phyloP scores from a whole-genome alignment of 1,140 invertebrate genomes.

The Trissolcus basalis region DNA sequence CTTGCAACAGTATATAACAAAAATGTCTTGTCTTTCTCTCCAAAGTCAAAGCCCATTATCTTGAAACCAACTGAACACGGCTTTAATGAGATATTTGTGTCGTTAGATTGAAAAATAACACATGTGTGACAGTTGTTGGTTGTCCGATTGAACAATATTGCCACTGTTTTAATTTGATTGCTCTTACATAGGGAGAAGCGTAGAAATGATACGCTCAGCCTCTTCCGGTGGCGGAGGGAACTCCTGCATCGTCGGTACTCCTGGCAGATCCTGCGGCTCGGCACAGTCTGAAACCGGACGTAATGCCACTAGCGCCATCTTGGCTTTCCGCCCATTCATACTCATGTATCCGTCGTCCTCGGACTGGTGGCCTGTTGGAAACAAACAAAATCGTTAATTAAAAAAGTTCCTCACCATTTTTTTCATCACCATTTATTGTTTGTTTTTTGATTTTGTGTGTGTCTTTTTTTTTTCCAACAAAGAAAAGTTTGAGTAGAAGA shows the following conservation, averaged over 20 bases:
- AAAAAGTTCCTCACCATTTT: not conserved
- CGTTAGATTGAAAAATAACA: no score
- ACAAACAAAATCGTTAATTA: conserved; percentile 22
- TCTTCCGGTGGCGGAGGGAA: conserved; percentile 85
- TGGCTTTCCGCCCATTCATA: conserved; percentile 88
- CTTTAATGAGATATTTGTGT: no score
- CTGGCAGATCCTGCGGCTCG: conserved; percentile 78
- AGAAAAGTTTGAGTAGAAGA: not conserved
- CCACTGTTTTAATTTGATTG: not conserved
- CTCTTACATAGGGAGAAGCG: conserved; percentile 82
- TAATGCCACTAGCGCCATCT: conserved; percentile 81
- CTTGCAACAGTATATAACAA: no score
- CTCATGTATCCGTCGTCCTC: conserved; percentile 94
- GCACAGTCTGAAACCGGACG: conserved; percentile 81
- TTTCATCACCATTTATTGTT: not conserved
- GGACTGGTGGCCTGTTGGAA: conserved; percentile 81
- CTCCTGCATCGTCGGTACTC: conserved; percentile 74
- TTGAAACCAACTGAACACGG: not conserved
- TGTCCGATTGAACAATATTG: not conserved
- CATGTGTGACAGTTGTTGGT: no score
- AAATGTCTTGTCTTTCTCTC: no score
- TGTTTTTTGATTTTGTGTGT: not conserved
- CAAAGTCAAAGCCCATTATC: not conserved
- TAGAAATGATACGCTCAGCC: conserved; percentile 84
- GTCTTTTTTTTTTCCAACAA: no score